Percentiles rank a stretch among this genome's conserved stretches.
Conservation (phyloP, 2,797 vertebrate genomes). For the Hypotaenidia philippensis region DNA sequence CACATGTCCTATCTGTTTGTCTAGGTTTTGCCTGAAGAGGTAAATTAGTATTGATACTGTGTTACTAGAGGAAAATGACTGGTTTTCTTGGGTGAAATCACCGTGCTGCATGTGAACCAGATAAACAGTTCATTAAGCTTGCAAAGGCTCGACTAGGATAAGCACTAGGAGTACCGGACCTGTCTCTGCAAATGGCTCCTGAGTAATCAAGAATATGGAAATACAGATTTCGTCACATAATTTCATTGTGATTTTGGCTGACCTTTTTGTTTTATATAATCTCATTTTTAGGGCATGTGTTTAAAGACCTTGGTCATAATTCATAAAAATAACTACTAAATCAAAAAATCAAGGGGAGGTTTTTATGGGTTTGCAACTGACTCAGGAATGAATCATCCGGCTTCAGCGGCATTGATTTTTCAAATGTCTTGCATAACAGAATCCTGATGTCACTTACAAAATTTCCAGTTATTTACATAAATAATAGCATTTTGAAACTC, state of each 20-base stretch:
- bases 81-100: background rate
- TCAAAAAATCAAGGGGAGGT: background rate
- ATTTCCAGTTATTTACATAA: background rate
- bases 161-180: background rate
- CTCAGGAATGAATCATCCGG: constrained; percentile 14
- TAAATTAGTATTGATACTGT: background rate
- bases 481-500: background rate
- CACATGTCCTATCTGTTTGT: background rate
- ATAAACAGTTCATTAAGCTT: background rate
- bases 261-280: background rate
- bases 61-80: background rate
- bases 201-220: background rate
- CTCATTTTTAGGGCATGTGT: background rate
- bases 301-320: background rate
- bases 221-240: background rate
- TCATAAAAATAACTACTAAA: background rate
- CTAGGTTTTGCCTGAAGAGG: background rate
- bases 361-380: constrained; percentile 24
- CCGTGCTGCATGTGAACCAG: background rate
- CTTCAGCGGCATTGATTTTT: background rate
- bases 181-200: background rate
- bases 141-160: background rate
- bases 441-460: background rate
- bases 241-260: constrained; percentile 13
- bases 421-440: background rate